Base-by-base conservation (phyloP, 2,888 invertebrate species). In the Sinhomidia bicolor region DNA sequence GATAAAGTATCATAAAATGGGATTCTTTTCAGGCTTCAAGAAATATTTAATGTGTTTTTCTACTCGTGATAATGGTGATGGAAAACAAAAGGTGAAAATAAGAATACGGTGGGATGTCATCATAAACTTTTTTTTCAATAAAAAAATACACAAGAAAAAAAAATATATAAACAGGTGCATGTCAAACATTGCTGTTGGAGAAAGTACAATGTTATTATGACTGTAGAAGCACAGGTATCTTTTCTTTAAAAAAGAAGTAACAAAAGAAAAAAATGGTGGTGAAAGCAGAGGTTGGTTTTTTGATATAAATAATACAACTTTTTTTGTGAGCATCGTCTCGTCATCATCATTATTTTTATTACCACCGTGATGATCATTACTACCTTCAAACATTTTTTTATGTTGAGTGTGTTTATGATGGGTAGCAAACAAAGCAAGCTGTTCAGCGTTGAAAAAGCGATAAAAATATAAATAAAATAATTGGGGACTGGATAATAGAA, bases 61-160 rank as follows among this genome's bases (percentile, higher is more conserved):
- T n/a, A n/a, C n/a, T n/a, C 41, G 41, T 41, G 4, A 41, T 41
- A 41, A 41, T 41, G 41, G 6, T 41, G 6, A 41, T 4, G 41
- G 65, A 36, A 32, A 65, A 65, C n/a, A 14, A n/a, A 12, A 32
- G 65, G 32, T 65, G 14, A 65, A 65, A 65, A 32, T 32, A 9
- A 65, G 9, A 32, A n/a, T 32, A 2, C 6, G 7, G 5, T 32
- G 26, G 14, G 4, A 51, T 76, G 51, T 76, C 76, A 76, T 76
- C 76, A 76, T 76, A 76, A 76, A 47, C 26, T 76, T 51, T 47
- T 23, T 7, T 26, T 7, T n/a, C n/a, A n/a, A n/a, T n/a, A n/a
- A n/a, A n/a, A n/a, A n/a, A n/a, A n/a, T n/a, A n/a, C n/a, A n/a
- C 6, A n/a, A 10, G 32, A 36, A n/a, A n/a, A 14, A n/a, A 32